Percentiles rank a stretch among this genome's conserved stretches.
Conservation (phyloP, 2,888 invertebrate genomes). For the Omphaloscelis lunosa region DNA sequence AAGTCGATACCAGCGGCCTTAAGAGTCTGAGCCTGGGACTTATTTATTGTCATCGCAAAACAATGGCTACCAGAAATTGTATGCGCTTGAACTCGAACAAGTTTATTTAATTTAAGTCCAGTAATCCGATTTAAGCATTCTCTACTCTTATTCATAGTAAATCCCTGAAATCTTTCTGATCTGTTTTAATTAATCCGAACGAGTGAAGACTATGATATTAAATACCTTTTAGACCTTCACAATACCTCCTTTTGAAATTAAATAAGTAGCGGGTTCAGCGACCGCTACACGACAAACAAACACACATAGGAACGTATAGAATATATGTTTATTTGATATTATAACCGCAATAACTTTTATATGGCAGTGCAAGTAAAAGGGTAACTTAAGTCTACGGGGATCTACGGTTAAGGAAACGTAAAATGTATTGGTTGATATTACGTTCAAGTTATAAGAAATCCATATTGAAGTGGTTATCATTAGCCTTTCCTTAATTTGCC, state of each 20-base stretch:
- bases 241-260: background rate
- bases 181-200: background rate
- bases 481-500: background rate
- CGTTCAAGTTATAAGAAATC: slow-evolving; percentile 30
- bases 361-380: slow-evolving; percentile 1
- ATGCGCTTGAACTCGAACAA: too few species aligned
- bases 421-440: background rate
- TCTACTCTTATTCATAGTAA: background rate
- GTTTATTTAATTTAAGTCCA: background rate
- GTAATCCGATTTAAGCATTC: background rate
- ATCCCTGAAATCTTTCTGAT: background rate
- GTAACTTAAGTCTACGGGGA: background rate
- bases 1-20: too few species aligned
- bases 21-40: too few species aligned
- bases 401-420: background rate
- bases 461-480: too few species aligned
- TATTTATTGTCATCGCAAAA: too few species aligned
- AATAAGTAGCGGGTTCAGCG: background rate
- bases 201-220: background rate
- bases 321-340: slow-evolving; percentile 28
- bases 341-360: slow-evolving; percentile 19
- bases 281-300: background rate
- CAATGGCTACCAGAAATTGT: too few species aligned
- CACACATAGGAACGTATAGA: background rate
- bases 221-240: too few species aligned